Base-by-base conservation (phyloP, 2,888 invertebrate genomes). In the Unio pictorum region DNA sequence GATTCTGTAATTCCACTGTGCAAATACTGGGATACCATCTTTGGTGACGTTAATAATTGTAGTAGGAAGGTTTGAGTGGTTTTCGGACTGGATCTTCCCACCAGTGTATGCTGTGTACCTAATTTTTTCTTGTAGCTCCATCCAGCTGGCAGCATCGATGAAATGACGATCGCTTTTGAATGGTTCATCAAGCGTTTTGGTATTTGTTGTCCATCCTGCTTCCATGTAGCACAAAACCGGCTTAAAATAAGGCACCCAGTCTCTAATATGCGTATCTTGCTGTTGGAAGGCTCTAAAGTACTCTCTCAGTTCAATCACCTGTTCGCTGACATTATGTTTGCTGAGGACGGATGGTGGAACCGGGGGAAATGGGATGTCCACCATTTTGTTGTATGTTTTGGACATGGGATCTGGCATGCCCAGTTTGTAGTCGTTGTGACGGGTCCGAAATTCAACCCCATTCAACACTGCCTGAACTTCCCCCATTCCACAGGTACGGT, bases 391-490 rank as follows among this genome's bases (percentile, higher is more conserved):
- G 67, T 80, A 85, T 8, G 64, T 62, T 1, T 63, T 66, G 8
- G 66, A 74, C 15, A 61, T 80, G 28, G 61, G 73, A 34, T 74
- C 75, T 7, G 85, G 82, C 83, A 83, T 85, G 15, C 66, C 45
- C 28, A 86, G 77, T 56, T 81, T 79, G 78, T 85, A 87, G 73
- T 87, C 87, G 71, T 87, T 87, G 75, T 87, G 87, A 18, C 87
- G 73, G 4, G 87, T 87, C 56, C 84, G 70, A 77, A 87, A 87
- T 64, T 86, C 84, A 6, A 87, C 81, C 1, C 87, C 87, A 62
- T 87, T 86, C 30, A 86, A 68, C 3, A 84, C 85, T 3, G 71
- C 83, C 8, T 77, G 73, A 18, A 86, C 62, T 73, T 84, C 82
- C 30, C 86, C 84, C 75, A 86, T 65, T 55, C 87, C 84, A 57